Percentiles rank a stretch among this genome's conserved stretches.
These are phyloP conservation scores for Cyanoramphus novaezelandiae DNA, from an alignment of 2,113 vertebrate genomes.

Conservation along the genomic window DNA sequence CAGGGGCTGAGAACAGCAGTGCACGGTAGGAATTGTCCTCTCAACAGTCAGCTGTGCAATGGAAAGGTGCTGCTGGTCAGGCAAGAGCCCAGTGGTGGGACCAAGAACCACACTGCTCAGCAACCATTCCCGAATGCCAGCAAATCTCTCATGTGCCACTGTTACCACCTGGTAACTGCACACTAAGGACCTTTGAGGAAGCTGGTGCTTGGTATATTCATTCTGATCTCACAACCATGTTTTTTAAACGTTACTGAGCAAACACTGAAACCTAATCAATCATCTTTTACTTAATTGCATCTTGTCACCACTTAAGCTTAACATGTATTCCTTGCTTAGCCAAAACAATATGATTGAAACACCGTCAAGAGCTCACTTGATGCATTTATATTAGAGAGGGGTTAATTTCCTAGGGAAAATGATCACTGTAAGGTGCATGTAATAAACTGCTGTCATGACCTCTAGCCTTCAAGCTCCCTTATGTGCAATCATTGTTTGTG, in stretches of 20 bases:
- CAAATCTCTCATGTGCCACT: background rate
- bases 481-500: conserved; percentile 53
- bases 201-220: background rate
- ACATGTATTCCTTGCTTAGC: background rate
- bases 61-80: background rate
- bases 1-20: accelerated
- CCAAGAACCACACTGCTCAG: background rate
- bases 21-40: accelerated
- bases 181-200: background rate
- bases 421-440: conserved; percentile 64
- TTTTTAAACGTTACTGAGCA: background rate
- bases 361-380: background rate
- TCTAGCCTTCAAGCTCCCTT: conserved; percentile 56
- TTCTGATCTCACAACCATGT: background rate
- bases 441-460: conserved; percentile 75
- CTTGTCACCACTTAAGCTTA: conserved; percentile 30
- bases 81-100: background rate
- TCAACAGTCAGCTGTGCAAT: accelerated
- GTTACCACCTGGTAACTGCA: background rate
- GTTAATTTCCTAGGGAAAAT: conserved; percentile 55
- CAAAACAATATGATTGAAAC: conserved; percentile 46
- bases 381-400: conserved; percentile 8
- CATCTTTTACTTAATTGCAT: conserved; percentile 61
- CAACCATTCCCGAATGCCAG: accelerated
- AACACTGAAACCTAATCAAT: conserved; percentile 50